These are phyloP conservation scores for Aptenodytes patagonicus DNA, from an alignment of 2,113 vertebrate species.

Conservation along the genomic window DNA sequence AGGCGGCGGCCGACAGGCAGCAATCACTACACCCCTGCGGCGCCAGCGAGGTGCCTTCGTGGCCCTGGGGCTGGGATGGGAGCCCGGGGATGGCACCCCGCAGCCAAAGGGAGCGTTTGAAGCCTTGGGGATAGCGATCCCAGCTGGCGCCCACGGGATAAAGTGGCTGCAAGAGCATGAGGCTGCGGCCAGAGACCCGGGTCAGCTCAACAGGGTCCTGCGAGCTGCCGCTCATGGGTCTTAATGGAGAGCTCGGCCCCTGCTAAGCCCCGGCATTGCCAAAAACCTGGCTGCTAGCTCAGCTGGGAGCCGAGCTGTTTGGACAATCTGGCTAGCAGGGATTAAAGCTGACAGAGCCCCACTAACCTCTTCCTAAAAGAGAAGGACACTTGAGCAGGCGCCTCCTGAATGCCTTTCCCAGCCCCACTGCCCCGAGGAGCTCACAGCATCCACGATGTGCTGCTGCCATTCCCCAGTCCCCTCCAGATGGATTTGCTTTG, in stretches of 20 bases:
- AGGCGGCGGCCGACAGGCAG: neutral
- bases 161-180: neutral
- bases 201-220: neutral
- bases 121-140: neutral
- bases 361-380: neutral
- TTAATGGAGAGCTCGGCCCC: accelerated
- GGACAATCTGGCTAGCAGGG: neutral
- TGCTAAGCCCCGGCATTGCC: neutral
- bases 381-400: neutral
- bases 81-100: accelerated
- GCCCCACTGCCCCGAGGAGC: neutral
- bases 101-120: neutral
- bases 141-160: neutral
- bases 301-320: neutral
- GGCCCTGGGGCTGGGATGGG: neutral
- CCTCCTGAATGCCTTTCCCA: neutral
- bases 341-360: neutral
- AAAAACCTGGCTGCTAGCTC: neutral
- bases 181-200: neutral
- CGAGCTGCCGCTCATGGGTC: neutral
- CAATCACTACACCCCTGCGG: neutral
- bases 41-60: neutral
- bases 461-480: neutral
- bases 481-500: conserved; percentile 41
- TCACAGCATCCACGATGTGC: accelerated